These are phyloP conservation scores for Orchesellides sinensis DNA, from an alignment of 2,888 invertebrate species.

Conservation along the genomic window DNA sequence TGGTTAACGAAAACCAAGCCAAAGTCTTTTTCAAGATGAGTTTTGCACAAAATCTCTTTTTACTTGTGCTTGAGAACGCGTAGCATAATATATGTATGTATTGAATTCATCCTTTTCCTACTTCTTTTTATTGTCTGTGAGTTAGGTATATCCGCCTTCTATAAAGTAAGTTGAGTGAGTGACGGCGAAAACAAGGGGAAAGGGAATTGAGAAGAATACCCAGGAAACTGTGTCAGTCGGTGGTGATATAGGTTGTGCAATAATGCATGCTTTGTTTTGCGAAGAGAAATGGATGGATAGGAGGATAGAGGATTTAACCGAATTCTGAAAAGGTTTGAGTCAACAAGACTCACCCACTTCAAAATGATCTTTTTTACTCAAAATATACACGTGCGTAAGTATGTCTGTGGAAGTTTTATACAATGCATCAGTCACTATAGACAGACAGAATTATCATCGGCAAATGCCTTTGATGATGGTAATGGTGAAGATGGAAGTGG, in stretches of 20 bases:
- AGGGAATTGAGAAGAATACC: conserved; percentile 17
- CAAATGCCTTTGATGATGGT: neutral
- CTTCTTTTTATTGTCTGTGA: neutral
- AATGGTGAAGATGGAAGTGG: no score
- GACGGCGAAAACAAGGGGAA: conserved; percentile 7
- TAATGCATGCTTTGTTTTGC: conserved; percentile 19
- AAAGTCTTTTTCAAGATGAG: conserved; percentile 45
- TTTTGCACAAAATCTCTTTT: conserved; percentile 40
- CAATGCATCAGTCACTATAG: no score
- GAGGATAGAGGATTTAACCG: neutral
- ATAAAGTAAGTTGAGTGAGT: conserved; percentile 33
- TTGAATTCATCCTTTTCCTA: conserved; percentile 1
- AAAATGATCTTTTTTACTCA: conserved; percentile 15
- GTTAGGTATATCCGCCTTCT: neutral
- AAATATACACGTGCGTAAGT: neutral
- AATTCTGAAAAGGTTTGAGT: conserved; percentile 29
- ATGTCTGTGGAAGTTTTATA: no score
- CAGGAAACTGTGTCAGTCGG: conserved; percentile 45
- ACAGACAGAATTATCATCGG: neutral
- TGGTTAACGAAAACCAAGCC: conserved; percentile 21
- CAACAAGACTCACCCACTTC: conserved; percentile 2
- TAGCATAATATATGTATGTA: neutral
- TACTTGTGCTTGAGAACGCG: conserved; percentile 18
- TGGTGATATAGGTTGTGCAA: conserved; percentile 13
- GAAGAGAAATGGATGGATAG: neutral